Percentiles rank a stretch among this genome's conserved stretches.
These are phyloP conservation scores for Ibidorhyncha struthersii DNA, from an alignment of 2,113 vertebrate genomes.

Conservation along the genomic window DNA sequence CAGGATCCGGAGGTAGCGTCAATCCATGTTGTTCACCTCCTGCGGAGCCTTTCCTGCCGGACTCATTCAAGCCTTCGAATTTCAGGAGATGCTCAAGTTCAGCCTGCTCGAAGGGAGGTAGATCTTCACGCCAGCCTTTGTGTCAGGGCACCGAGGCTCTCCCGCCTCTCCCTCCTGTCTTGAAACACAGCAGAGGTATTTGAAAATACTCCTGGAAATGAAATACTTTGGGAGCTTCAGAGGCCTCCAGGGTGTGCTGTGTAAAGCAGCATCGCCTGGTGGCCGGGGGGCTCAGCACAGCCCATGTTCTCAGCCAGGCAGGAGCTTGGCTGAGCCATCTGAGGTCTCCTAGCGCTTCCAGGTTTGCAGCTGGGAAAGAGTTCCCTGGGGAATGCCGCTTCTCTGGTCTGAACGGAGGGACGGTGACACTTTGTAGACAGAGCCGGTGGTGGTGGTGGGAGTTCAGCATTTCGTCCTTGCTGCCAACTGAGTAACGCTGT, in stretches of 20 bases:
- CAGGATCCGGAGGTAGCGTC: not conserved
- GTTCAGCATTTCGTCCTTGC: not conserved
- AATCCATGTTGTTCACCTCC: fast-evolving
- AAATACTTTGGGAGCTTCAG: not conserved
- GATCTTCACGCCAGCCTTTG: not conserved
- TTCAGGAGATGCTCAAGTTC: not conserved
- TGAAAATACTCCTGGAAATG: not conserved
- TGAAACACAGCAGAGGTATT: not conserved
- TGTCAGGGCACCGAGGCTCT: not conserved
- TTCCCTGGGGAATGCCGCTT: not conserved
- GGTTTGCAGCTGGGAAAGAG: not conserved
- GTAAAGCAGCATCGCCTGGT: fast-evolving
- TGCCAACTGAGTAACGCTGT: not conserved
- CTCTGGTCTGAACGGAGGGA: not conserved
- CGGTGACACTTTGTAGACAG: fast-evolving
- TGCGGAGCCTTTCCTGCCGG: not conserved
- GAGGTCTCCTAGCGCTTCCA: not conserved
- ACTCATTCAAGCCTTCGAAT: not conserved
- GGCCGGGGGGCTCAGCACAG: no score
- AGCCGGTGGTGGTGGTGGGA: not conserved
- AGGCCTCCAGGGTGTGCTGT: not conserved
- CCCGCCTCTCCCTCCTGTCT: not conserved
- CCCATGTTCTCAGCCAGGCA: no score
- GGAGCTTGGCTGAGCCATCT: fast-evolving
- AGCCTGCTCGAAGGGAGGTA: not conserved